Evolutionary conservation across 2,797 vertebrate genomes (phyloP).

Genomic region (Thunnus albacares): DNA sequence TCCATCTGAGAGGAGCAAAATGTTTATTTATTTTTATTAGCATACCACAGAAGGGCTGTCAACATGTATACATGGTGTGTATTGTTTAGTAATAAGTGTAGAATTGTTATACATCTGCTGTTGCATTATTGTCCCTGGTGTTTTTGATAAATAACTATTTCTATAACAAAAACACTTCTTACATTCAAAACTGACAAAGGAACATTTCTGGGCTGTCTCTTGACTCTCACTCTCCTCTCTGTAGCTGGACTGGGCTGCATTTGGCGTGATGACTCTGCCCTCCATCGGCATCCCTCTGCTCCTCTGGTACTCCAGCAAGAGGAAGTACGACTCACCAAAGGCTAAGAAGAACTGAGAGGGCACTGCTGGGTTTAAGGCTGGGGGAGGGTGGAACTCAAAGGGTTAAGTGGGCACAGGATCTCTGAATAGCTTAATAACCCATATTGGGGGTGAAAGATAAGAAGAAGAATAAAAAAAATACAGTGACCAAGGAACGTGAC

Average conservation of each 20-base stretch:
- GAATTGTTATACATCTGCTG: no score
- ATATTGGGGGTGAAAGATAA: slow-evolving; percentile 80
- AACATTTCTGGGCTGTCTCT: not conserved
- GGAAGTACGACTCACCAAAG: slow-evolving; percentile 95
- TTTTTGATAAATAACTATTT: no score
- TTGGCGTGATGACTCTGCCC: slow-evolving; percentile 97
- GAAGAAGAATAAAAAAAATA: not conserved
- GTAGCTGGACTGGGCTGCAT: slow-evolving; percentile 97
- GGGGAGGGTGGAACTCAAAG: not conserved
- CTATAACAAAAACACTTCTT: no score
- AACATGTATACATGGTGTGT: no score
- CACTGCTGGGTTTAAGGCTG: not conserved
- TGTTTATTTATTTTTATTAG: no score
- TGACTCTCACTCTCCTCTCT: not conserved
- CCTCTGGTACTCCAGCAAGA: slow-evolving; percentile 98
- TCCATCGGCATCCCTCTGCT: slow-evolving; percentile 97
- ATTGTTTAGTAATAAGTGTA: no score
- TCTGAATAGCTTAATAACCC: slow-evolving; percentile 67
- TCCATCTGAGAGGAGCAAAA: no score
- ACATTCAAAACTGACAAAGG: no score
- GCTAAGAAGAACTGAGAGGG: slow-evolving; percentile 91
- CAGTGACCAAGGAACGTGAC: slow-evolving; percentile 44
- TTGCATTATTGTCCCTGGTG: no score
- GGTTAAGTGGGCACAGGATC: slow-evolving; percentile 20
- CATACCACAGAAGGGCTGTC: no score